A percentile compares a stretch with the other conserved stretches of the same genome.
Evolutionary conservation across 2,113 vertebrate species (phyloP).

Genomic region (Takifugu flavidus): DNA sequence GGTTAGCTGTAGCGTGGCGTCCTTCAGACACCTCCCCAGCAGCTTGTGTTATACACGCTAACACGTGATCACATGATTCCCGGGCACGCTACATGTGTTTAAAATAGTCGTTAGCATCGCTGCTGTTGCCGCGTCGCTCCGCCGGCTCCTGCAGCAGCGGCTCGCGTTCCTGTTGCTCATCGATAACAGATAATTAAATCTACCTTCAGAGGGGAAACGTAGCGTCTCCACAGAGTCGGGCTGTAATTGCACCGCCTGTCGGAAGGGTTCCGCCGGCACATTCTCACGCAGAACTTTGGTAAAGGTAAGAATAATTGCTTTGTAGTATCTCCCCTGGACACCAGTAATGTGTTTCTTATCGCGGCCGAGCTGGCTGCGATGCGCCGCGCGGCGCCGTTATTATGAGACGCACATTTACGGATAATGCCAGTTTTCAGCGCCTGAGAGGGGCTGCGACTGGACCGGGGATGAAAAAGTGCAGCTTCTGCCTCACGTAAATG

Average conservation of each 20-base stretch:
- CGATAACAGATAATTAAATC: constrained; percentile 31
- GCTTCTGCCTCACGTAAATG: not conserved
- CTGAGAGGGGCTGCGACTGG: not conserved
- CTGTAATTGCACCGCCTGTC: constrained; percentile 10
- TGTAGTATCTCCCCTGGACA: constrained; percentile 11
- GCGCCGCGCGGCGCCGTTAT: constrained; percentile 2
- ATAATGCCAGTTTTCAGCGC: constrained; percentile 15
- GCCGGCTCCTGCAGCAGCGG: constrained; percentile 16
- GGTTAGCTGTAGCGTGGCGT: too few species aligned
- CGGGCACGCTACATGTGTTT: too few species aligned
- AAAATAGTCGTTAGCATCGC: too few species aligned
- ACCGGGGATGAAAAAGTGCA: not conserved
- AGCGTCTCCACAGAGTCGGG: not conserved
- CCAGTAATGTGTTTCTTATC: constrained; percentile 43
- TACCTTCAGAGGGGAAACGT: not conserved
- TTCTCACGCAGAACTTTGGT: constrained; percentile 16
- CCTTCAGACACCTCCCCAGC: too few species aligned
- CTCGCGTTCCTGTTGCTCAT: not conserved
- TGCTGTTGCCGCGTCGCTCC: constrained; percentile 4
- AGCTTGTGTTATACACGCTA: too few species aligned
- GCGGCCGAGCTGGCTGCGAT: constrained; percentile 3
- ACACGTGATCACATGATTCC: too few species aligned
- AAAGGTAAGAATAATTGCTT: constrained; percentile 26
- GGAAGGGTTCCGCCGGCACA: constrained; percentile 3
- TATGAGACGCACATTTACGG: constrained; percentile 19